phyloP scores from a whole-genome alignment of 2,888 invertebrate genomes.

The Amiota mariae region DNA sequence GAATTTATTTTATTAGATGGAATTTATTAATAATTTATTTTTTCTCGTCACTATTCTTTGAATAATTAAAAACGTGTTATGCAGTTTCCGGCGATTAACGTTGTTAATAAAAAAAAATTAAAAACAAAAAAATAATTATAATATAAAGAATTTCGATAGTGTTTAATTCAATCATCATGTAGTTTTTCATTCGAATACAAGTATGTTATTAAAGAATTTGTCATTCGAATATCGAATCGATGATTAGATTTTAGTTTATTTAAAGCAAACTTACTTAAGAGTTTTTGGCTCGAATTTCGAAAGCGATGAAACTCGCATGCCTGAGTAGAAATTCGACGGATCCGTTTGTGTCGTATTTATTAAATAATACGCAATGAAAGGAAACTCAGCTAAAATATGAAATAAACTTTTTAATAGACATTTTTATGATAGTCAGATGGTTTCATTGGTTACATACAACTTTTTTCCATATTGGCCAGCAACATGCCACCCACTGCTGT shows the following conservation, averaged over 20 bases:
- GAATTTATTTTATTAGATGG: no score
- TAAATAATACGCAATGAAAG: conserved; percentile 92
- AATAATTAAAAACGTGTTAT: no score
- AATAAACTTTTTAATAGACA: conserved; percentile 30
- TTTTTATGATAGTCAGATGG: neutral
- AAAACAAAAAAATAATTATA: no score
- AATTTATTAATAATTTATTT: no score
- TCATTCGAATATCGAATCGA: neutral
- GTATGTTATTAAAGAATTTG: neutral
- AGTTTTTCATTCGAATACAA: no score
- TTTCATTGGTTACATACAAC: conserved; percentile 75
- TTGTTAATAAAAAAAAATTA: no score
- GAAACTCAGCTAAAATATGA: conserved; percentile 83
- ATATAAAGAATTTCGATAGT: no score
- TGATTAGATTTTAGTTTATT: neutral
- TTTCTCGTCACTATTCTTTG: no score
- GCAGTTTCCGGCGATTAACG: no score
- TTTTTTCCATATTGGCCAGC: conserved; percentile 91
- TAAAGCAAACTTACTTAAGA: conserved; percentile 72
- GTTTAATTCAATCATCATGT: no score
- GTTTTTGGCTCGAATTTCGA: conserved; percentile 89
- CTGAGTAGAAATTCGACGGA: conserved; percentile 88
- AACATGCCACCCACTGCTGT: conserved; percentile 87
- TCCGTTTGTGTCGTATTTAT: conserved; percentile 91
- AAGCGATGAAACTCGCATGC: conserved; percentile 86